phyloP scores from a whole-genome alignment of 2,113 vertebrate species.

The Xyrauchen texanus region DNA sequence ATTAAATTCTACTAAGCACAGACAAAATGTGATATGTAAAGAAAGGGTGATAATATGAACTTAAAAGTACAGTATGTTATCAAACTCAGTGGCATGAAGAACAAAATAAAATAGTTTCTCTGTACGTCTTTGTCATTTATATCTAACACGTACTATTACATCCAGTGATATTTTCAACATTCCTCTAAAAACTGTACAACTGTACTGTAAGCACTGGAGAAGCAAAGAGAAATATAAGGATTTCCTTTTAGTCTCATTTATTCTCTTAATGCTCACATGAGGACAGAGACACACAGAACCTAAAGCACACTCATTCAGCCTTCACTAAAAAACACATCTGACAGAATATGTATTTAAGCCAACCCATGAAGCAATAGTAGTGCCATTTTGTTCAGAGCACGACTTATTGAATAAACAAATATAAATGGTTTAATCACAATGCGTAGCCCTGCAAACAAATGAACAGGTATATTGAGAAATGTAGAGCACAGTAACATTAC shows the following conservation, averaged over 20 bases:
- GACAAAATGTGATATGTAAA: slow-evolving; percentile 57
- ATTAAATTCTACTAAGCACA: slow-evolving; percentile 60
- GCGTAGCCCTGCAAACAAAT: neutral
- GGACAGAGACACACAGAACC: slow-evolving; percentile 52
- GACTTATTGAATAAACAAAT: slow-evolving; percentile 1
- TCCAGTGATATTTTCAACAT: slow-evolving; percentile 56
- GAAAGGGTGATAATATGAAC: slow-evolving; percentile 52
- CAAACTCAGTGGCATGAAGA: slow-evolving; percentile 56
- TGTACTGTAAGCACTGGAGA: slow-evolving; percentile 57
- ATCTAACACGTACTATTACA: slow-evolving; percentile 56
- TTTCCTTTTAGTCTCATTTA: slow-evolving; percentile 60
- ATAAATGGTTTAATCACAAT: slow-evolving; percentile 10
- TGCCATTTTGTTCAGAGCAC: slow-evolving; percentile 19
- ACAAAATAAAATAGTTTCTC: slow-evolving; percentile 55
- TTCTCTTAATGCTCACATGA: slow-evolving; percentile 56
- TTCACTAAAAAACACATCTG: slow-evolving; percentile 18
- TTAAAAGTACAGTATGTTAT: slow-evolving; percentile 34
- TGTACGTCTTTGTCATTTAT: slow-evolving; percentile 43
- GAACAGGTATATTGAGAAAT: neutral
- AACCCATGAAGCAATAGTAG: slow-evolving; percentile 25
- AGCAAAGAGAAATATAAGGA: slow-evolving; percentile 54
- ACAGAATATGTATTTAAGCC: slow-evolving; percentile 15
- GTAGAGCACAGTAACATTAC: slow-evolving; percentile 17
- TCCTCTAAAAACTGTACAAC: slow-evolving; percentile 62
- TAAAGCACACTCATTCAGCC: slow-evolving; percentile 24